These are phyloP conservation scores for Rotaria magnacalcarata DNA, from an alignment of 2,888 invertebrate species.

Conservation along the genomic window DNA sequence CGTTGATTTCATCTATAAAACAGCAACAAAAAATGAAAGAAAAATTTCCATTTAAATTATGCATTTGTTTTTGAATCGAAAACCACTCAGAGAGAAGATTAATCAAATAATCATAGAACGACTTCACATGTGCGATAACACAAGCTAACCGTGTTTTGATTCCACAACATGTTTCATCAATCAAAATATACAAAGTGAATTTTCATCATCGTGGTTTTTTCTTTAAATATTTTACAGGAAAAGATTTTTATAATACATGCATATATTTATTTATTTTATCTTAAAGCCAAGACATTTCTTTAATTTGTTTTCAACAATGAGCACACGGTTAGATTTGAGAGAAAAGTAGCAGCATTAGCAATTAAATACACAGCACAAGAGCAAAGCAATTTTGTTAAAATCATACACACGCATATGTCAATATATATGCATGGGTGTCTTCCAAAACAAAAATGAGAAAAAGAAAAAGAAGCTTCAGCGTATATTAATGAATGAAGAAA, in stretches of 20 bases:
- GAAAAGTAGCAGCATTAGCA: neutral
- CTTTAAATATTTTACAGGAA: neutral
- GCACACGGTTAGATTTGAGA: neutral
- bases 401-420: neutral
- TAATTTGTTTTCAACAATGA: constrained; percentile 1
- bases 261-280: neutral
- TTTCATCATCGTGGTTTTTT: neutral
- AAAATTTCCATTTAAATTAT: too few species aligned
- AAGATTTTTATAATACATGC: neutral
- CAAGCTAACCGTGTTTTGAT: constrained; percentile 10
- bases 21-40: too few species aligned
- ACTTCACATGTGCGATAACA: neutral
- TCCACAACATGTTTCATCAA: neutral
- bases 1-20: constrained; percentile 14
- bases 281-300: neutral
- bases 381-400: neutral
- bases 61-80: too few species aligned
- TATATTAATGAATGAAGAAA: neutral
- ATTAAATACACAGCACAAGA: constrained; percentile 1
- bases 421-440: too few species aligned
- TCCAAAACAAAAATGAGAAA: too few species aligned
- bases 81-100: constrained; percentile 38
- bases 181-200: neutral
- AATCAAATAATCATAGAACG: constrained; percentile 14
- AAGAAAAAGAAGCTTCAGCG: neutral